Percentiles rank a stretch among this genome's conserved stretches.
Conservation (phyloP, 2,888 invertebrate genomes). For the Troglohyphantes excavatus region DNA sequence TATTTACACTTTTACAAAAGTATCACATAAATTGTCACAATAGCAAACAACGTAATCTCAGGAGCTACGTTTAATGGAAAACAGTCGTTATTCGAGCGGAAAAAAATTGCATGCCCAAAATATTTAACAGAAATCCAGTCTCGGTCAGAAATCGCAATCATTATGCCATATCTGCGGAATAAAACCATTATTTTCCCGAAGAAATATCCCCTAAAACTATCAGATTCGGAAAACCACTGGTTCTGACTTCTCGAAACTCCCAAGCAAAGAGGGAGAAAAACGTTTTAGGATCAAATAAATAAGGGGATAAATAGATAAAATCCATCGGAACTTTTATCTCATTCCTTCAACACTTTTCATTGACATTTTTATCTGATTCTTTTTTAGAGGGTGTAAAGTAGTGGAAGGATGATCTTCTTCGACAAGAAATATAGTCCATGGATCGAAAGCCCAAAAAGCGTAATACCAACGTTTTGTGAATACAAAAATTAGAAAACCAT, state of each 20-base stretch:
- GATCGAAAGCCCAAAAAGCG: slow-evolving; percentile 56
- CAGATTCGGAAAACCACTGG: neutral
- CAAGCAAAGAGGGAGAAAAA: slow-evolving; percentile 4
- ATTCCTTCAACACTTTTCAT: slow-evolving; percentile 32
- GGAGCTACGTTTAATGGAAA: neutral
- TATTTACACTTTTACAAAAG: neutral
- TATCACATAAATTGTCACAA: neutral
- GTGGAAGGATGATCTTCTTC: slow-evolving; percentile 36
- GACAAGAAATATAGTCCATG: slow-evolving; percentile 49
- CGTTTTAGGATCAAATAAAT: slow-evolving; percentile 37
- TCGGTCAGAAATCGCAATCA: neutral
- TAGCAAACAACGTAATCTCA: neutral
- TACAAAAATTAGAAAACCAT: slow-evolving; percentile 72
- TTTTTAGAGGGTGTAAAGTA: slow-evolving; percentile 18
- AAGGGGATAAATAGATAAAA: slow-evolving; percentile 47
- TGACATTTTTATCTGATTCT: slow-evolving; percentile 58
- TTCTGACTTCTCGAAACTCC: neutral
- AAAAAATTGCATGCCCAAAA: neutral
- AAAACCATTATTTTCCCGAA: neutral
- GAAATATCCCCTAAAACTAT: neutral
- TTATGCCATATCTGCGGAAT: neutral
- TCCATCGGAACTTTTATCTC: slow-evolving; percentile 41
- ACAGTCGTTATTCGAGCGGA: neutral
- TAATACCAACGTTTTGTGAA: slow-evolving; percentile 70
- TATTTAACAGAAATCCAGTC: neutral